phyloP scores from a whole-genome alignment of 2,797 vertebrate species.

The Sus cebifrons region DNA sequence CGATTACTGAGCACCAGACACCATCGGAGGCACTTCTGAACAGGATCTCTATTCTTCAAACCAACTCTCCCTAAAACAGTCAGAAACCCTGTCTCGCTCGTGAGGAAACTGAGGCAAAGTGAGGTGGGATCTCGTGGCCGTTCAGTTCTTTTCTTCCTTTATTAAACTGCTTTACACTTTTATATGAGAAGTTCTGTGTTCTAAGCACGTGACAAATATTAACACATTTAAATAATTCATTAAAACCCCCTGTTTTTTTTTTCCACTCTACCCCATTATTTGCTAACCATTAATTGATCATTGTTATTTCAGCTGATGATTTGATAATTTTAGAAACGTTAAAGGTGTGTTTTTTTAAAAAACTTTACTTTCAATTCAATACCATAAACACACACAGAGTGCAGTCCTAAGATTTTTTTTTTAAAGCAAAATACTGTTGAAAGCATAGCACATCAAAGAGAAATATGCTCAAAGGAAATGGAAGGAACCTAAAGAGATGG shows the following conservation, averaged over 20 bases:
- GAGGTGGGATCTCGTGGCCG: background rate
- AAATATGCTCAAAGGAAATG: slow-evolving; percentile 14
- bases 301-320: background rate
- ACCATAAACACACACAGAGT: background rate
- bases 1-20: background rate
- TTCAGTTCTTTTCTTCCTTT: background rate
- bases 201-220: background rate
- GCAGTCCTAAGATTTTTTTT: background rate
- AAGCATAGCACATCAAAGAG: slow-evolving; percentile 34
- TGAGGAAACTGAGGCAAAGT: background rate
- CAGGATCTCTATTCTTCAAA: background rate
- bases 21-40: background rate
- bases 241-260: background rate
- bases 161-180: background rate
- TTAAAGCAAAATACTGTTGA: background rate
- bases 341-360: slow-evolving; percentile 1
- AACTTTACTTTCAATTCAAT: background rate
- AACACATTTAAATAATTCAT: background rate
- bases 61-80: background rate
- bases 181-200: background rate
- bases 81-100: background rate
- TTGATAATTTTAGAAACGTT: slow-evolving; percentile 27
- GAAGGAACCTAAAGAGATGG: background rate
- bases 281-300: background rate
- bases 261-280: background rate